Percentiles rank a stretch among this genome's conserved stretches.
Evolutionary conservation across 2,888 invertebrate genomes (phyloP).

Genomic region (Embidobia sp.): DNA sequence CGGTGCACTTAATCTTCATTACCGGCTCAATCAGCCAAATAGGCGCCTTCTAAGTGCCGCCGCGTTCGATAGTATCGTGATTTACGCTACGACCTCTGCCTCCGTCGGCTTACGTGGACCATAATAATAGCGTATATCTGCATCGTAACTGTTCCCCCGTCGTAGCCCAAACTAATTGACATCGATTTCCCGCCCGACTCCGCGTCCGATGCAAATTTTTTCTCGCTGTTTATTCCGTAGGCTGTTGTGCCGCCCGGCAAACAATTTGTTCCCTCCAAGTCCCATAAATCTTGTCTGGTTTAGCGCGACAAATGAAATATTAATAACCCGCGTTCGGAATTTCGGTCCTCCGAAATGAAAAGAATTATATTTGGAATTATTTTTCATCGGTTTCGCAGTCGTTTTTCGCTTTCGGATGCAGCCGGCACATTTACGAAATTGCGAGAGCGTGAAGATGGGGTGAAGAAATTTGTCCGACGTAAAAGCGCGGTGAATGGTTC

Average conservation of each 20-base stretch:
- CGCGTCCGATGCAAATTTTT: slow-evolving; percentile 20
- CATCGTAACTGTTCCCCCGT: slow-evolving; percentile 55
- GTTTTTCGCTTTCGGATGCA: no score
- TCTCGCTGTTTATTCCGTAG: slow-evolving; percentile 13
- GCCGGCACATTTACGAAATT: no score
- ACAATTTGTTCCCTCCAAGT: slow-evolving; percentile 17
- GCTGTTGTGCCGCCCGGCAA: slow-evolving; percentile 1
- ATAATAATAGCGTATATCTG: slow-evolving; percentile 50
- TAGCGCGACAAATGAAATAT: no score
- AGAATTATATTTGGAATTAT: no score
- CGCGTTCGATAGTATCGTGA: slow-evolving; percentile 56
- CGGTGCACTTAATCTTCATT: slow-evolving; percentile 59
- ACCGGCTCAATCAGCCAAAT: slow-evolving; percentile 63
- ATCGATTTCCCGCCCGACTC: slow-evolving; percentile 36
- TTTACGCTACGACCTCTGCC: slow-evolving; percentile 60
- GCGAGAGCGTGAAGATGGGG: no score
- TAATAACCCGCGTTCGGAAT: no score
- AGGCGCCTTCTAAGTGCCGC: slow-evolving; percentile 53
- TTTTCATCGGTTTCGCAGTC: no score
- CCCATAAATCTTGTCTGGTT: slow-evolving; percentile 1
- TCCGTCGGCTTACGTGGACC: slow-evolving; percentile 56
- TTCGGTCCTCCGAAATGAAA: no score
- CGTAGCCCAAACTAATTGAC: slow-evolving; percentile 53
- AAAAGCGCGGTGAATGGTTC: no score
- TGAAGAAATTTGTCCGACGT: no score